A percentile compares a stretch with the other conserved stretches of the same genome.
These are phyloP conservation scores for Arremon brunneinucha DNA, from an alignment of 2,797 vertebrate genomes.

Conservation along the genomic window DNA sequence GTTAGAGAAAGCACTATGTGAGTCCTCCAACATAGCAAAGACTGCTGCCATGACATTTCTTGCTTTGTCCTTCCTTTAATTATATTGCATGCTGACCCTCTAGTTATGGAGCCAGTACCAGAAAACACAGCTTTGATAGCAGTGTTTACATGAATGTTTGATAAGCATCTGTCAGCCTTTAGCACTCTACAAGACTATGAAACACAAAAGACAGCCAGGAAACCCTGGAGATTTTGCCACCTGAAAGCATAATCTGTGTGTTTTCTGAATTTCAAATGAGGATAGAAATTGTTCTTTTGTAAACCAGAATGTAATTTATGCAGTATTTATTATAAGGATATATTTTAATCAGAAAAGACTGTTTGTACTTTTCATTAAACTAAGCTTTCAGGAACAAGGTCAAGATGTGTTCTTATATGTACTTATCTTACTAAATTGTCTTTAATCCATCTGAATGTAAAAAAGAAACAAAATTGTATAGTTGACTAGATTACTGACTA, in stretches of 20 bases:
- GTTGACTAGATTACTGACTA: neutral
- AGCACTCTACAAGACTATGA: constrained; percentile 58
- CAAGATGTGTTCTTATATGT: constrained; percentile 17
- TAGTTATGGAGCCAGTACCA: constrained; percentile 34
- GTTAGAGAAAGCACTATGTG: neutral
- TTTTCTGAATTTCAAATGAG: constrained; percentile 72
- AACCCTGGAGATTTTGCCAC: constrained; percentile 69
- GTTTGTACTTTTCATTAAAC: constrained; percentile 41
- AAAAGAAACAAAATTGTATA: neutral
- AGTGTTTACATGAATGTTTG: constrained; percentile 77
- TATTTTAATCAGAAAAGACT: constrained; percentile 14
- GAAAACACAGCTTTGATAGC: constrained; percentile 64
- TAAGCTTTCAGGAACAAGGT: neutral
- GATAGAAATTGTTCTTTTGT: constrained; percentile 52
- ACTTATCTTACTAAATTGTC: constrained; percentile 12
- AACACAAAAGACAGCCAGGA: constrained; percentile 64
- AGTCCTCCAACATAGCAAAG: neutral
- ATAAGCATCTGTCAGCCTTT: constrained; percentile 75
- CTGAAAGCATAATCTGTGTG: constrained; percentile 67
- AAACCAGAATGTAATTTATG: constrained; percentile 59
- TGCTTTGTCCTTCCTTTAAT: constrained; percentile 51
- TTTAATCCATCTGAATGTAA: constrained; percentile 2
- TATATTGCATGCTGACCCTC: constrained; percentile 66
- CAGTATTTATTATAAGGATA: constrained; percentile 60
- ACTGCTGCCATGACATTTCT: constrained; percentile 42